Evolutionary conservation across 2,888 invertebrate genomes (phyloP), one percentile per base, ranked within the genome.

Genomic region (Encarsia formosa): DNA sequence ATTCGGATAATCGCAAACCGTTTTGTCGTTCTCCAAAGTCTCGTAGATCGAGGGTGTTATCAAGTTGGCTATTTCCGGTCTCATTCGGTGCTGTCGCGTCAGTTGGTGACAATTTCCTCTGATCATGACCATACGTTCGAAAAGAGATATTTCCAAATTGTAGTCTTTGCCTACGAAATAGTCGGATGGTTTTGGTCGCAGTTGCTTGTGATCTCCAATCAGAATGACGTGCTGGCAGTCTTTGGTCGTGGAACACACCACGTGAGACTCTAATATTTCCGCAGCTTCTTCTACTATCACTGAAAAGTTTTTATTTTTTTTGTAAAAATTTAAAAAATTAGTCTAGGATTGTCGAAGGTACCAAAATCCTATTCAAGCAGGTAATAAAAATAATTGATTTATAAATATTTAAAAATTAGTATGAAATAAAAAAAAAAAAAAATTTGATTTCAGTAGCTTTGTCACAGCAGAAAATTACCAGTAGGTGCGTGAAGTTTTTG

Each of bases 211-310:
- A n/a, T n/a, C n/a, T n/a, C n/a, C n/a, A n/a, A n/a, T n/a, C n/a
- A 46, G 18, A 26, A 46, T 46, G 1, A 29, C 18, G 11, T 46
- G 46, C 8, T 34, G 46, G 29, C 37, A 37, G 2, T 37, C 3
- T 5, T 46, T 37, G 4, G 37, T 37, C 26, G 38, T 1, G 46
- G 16, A 26, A n/a, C n/a, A n/a, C n/a, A n/a, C n/a, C n/a, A n/a
- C n/a, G n/a, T n/a, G n/a, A n/a, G n/a, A n/a, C n/a, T 46, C 46
- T 1, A 46, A 20, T 20, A 46, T 46, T 37, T 46, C 46, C 5
- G 46, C 46, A 2, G 46, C 46, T 37, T 46, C 46, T 37, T 46
- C 46, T 1, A 46, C 46, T 29, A 46, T 13, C 4, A 46, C 46
- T 46, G 3, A 37, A 48, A 34, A 37, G 2, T 3, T n/a, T 32